Evolutionary conservation across 2,888 invertebrate genomes (phyloP).

Genomic region (Sceliomorpha sp.): DNA sequence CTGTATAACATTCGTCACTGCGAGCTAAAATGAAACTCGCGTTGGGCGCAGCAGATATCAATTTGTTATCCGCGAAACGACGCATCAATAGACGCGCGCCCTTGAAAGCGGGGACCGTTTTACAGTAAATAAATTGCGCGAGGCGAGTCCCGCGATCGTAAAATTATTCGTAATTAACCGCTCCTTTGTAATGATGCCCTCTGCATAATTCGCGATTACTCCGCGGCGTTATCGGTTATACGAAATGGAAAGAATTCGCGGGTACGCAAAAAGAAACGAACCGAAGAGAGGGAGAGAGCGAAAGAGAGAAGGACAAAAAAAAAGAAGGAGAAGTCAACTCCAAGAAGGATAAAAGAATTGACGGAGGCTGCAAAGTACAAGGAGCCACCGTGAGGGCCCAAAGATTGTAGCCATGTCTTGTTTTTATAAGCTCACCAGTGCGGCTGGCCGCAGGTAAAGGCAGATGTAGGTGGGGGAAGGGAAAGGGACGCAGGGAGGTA

Average conservation of each 20-base stretch:
- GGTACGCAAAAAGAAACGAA: slow-evolving; percentile 37
- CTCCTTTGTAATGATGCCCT: too few relatives aligned
- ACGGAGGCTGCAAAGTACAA: slow-evolving; percentile 74
- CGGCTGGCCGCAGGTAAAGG: slow-evolving; percentile 70
- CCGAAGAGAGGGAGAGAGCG: slow-evolving; percentile 28
- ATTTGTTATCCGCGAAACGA: too few relatives aligned
- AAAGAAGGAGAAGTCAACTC: slow-evolving; percentile 30
- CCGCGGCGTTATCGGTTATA: slow-evolving; percentile 43
- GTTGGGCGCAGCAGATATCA: slow-evolving; percentile 12
- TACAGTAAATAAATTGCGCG: too few relatives aligned
- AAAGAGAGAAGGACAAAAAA: slow-evolving; percentile 11
- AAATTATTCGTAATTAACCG: too few relatives aligned
- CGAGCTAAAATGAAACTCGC: slow-evolving; percentile 23
- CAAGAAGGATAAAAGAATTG: slow-evolving; percentile 65
- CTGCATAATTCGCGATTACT: slow-evolving; percentile 35
- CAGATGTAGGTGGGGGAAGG: slow-evolving; percentile 48
- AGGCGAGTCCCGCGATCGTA: too few relatives aligned
- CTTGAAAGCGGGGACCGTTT: too few relatives aligned
- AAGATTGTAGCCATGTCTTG: slow-evolving; percentile 80
- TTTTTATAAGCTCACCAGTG: slow-evolving; percentile 79
- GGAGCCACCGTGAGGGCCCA: slow-evolving; percentile 78
- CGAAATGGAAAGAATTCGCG: slow-evolving; percentile 54
- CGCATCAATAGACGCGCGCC: not conserved
- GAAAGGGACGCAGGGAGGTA: slow-evolving; percentile 47
- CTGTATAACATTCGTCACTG: slow-evolving; percentile 29